Evolutionary conservation across 2,797 vertebrate species (phyloP), one percentile per base, ranked within the genome.

Genomic region (Neolamprologus multifasciatus): DNA sequence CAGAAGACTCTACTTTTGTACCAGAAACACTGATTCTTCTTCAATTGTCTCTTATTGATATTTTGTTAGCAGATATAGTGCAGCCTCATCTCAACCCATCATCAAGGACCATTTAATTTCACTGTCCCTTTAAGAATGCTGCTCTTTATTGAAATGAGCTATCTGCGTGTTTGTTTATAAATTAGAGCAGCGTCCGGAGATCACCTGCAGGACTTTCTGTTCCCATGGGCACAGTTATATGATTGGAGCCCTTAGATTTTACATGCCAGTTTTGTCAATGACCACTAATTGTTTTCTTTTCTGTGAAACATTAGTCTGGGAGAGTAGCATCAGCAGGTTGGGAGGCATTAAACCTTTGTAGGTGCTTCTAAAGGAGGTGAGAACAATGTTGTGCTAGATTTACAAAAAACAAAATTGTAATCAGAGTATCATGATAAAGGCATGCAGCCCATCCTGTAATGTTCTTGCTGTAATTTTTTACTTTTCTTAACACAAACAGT

Each of bases 251-350:
- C 21, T 71, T 43, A 16, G 9, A 45, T 71, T 69, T 80, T 40
- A 71, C 14, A 57, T 38, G 29, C 57, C 19, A 17, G 31, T n/a
- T n/a, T n/a, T 17, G 11, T 77, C 80, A 79, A 9, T 67, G 51
- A 81, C 33, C 57, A 64, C 29, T 77, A 67, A 59, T 45, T 12
- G 19, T 43, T 84, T 79, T 85, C 74, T 55, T 19, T 77, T 13
- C 31, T 50, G 54, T 31, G 23, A 59, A 43, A 62, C 33, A 82
- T 16, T 29, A 67, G 71, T 52, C 29, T 67, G 4, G 13, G n/a
- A 78, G 64, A 86, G 81, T 54, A 84, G 76, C 36, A 80, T 79
- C 50, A 86, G 80, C 77, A 45, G 77, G 82, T 51, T 87, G 71
- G 48, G 52, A 82, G 51, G 48, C 40, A 38, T 29, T 78, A 55